Evolutionary conservation across 2,888 invertebrate genomes (phyloP), one percentile per base, ranked within the genome.

Genomic region (Drosophila maculinotata): DNA sequence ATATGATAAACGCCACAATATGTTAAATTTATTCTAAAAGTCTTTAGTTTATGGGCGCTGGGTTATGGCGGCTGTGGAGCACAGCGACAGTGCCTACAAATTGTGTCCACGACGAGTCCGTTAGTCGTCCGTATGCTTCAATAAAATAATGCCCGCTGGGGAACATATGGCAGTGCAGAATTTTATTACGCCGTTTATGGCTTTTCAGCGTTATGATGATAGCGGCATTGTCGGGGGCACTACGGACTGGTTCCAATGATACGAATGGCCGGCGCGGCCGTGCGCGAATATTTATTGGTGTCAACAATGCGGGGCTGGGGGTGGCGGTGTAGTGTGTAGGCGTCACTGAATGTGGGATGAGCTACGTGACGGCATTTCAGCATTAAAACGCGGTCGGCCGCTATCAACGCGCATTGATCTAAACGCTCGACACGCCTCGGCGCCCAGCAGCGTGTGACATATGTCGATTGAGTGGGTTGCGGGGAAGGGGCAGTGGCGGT

Each of bases 61-160:
- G 28, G 20, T 39, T 52, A 42, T 20, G 53, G 28, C 26, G n/a
- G 23, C 25, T 12, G 36, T n/a, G 28, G 44, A 9, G 23, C 20
- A 4, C n/a, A 4, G 20, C 44, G 25, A 62, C 62, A 71, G 68
- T 71, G 76, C 64, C 78, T 75, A 78, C 87, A 80, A 86, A 69
- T 82, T 86, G 84, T 64, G 74, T 71, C 75, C 68, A 52, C 57
- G 53, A 52, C 51, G 51, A 45, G 42, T 47, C 54, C 38, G 49
- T 26, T 12, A 30, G 63, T 48, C 44, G 58, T 42, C 47, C 71
- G 68, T 63, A 62, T 60, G 62, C 72, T 66, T 69, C 78, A 81
- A 83, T 87, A 83, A 83, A 84, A 83, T 81, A 87, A 86, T 87
- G 76, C 84, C 84, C 84, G 86, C 87, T 87, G 86, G 87, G 84